phyloP scores from a whole-genome alignment of 1,140 invertebrate species.

The Meloidogyne hapla region DNA sequence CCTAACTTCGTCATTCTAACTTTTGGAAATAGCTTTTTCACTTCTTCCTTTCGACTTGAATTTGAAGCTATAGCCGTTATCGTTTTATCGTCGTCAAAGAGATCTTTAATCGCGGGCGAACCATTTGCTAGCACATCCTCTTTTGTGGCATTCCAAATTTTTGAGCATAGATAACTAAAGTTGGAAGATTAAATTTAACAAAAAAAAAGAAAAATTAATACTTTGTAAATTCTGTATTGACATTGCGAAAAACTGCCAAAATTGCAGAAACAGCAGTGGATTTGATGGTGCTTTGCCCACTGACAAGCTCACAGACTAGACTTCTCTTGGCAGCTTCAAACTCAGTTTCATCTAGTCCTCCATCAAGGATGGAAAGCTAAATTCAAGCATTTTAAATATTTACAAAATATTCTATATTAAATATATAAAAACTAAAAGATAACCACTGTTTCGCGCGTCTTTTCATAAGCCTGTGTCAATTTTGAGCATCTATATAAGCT shows the following conservation, averaged over 20 bases:
- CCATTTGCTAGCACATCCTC: constrained; percentile 16
- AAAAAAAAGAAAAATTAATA: constrained; percentile 1
- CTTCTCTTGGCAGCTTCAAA: constrained; percentile 81
- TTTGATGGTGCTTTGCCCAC: constrained; percentile 76
- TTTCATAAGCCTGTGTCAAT: constrained; percentile 75
- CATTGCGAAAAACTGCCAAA: constrained; percentile 71
- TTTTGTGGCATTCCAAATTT: constrained; percentile 21
- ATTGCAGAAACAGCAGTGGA: constrained; percentile 74
- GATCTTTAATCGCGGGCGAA: not conserved
- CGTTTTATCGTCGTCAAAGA: constrained; percentile 12
- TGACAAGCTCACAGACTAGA: constrained; percentile 79
- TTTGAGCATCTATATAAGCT: constrained; percentile 76
- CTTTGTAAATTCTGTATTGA: constrained; percentile 21
- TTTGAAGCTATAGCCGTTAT: constrained; percentile 22
- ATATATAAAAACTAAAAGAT: constrained; percentile 62
- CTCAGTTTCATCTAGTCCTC: constrained; percentile 73
- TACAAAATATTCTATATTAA: not conserved
- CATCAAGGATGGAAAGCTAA: constrained; percentile 65
- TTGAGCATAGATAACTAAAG: constrained; percentile 21
- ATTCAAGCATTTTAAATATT: not conserved
- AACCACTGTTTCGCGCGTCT: constrained; percentile 76
- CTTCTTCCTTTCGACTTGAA: constrained; percentile 5
- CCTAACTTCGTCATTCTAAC: constrained; percentile 17
- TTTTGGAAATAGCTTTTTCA: constrained; percentile 19
- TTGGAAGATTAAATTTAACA: not conserved